phyloP scores from a whole-genome alignment of 2,797 vertebrate genomes.

The Myotis daubentonii region DNA sequence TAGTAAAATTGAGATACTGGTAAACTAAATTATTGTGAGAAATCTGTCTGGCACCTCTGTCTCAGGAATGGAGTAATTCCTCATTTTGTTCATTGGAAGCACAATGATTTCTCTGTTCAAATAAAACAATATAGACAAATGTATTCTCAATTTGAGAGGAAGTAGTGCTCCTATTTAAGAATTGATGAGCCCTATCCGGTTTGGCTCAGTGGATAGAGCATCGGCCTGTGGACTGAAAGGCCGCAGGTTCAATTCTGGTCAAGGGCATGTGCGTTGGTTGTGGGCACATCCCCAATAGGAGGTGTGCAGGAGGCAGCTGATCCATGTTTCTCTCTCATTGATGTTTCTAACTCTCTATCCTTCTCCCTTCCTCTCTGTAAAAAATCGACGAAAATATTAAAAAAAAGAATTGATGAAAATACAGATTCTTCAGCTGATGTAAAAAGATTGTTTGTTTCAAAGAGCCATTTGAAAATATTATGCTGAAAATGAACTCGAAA shows the following conservation, averaged over 20 bases:
- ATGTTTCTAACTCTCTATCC: too few species aligned
- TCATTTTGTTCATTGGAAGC: background rate
- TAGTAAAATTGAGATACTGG: background rate
- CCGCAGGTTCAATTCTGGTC: too few species aligned
- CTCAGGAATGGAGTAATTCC: background rate
- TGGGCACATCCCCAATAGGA: too few species aligned
- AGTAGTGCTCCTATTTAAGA: slow-evolving; percentile 36
- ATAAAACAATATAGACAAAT: background rate
- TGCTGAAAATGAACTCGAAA: slow-evolving; percentile 34
- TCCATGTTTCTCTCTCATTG: too few species aligned
- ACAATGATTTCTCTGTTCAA: slow-evolving; percentile 1
- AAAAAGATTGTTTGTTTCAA: slow-evolving; percentile 52
- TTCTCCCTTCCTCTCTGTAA: too few species aligned
- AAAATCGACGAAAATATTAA: too few species aligned
- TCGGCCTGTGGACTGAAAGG: too few species aligned
- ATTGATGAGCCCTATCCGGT: background rate
- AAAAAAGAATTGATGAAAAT: slow-evolving; percentile 47
- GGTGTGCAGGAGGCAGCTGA: too few species aligned
- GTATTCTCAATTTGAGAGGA: background rate
- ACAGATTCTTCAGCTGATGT: background rate
- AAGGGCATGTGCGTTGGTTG: too few species aligned
- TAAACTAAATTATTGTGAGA: background rate
- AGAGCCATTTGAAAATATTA: slow-evolving; percentile 21
- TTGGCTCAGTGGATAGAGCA: too few species aligned
- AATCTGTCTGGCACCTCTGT: background rate